phyloP scores from a whole-genome alignment of 2,888 invertebrate genomes.

The Neuroscelio doddi region DNA sequence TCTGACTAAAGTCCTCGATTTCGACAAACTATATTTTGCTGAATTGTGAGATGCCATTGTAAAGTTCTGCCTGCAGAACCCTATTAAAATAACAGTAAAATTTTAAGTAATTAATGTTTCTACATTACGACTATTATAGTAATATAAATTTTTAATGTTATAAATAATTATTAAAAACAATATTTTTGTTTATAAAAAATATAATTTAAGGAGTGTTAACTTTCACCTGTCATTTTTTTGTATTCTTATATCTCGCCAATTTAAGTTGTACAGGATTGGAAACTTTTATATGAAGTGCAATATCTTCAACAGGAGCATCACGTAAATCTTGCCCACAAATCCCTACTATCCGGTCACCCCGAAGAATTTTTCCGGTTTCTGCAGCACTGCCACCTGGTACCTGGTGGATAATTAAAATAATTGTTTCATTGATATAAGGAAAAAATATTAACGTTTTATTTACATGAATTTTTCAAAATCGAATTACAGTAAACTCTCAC shows the following conservation, averaged over 20 bases:
- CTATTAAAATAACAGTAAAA: too few relatives aligned
- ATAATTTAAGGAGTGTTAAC: too few relatives aligned
- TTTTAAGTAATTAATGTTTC: too few relatives aligned
- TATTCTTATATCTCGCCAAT: slow-evolving; percentile 85
- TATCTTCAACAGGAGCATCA: slow-evolving; percentile 85
- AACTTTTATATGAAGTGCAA: slow-evolving; percentile 90
- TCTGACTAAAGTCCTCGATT: slow-evolving; percentile 61
- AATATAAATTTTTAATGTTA: too few relatives aligned
- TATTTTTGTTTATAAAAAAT: too few relatives aligned
- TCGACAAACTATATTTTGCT: slow-evolving; percentile 41
- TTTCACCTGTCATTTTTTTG: slow-evolving; percentile 66
- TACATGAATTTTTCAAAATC: too few relatives aligned
- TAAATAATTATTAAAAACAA: too few relatives aligned
- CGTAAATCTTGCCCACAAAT: slow-evolving; percentile 91
- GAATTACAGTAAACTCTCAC: too few relatives aligned
- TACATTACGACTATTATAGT: too few relatives aligned
- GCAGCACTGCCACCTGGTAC: slow-evolving; percentile 90
- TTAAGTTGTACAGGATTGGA: slow-evolving; percentile 88
- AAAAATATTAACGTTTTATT: too few relatives aligned
- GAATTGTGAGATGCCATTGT: slow-evolving; percentile 38
- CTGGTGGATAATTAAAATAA: too few relatives aligned
- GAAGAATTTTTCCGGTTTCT: slow-evolving; percentile 89
- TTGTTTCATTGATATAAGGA: too few relatives aligned
- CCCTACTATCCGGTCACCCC: slow-evolving; percentile 91
- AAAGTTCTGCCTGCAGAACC: slow-evolving; percentile 66